Conservation (phyloP, 2,888 invertebrate genomes). For the Punctoribates punctum region DNA sequence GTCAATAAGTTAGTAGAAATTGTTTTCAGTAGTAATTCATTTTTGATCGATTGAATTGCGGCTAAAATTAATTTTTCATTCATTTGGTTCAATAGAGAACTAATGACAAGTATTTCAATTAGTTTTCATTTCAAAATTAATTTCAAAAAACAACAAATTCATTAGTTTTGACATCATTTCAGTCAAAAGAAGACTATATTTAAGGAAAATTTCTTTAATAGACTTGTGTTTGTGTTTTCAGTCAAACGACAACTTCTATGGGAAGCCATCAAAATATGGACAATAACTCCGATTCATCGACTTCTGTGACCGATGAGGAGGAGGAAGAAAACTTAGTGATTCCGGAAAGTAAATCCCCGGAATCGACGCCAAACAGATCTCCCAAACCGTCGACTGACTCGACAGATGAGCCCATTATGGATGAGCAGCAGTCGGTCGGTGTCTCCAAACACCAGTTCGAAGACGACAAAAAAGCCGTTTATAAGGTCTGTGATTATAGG, state of each 20-base stretch:
- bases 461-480: conserved; percentile 48
- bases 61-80: too few species aligned
- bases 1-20: too few species aligned
- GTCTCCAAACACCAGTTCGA: conserved; percentile 46
- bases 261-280: conserved; percentile 12
- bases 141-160: not conserved
- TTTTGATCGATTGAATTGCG: too few species aligned
- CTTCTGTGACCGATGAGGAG: conserved; percentile 33
- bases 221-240: not conserved
- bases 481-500: conserved; percentile 73
- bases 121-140: not conserved
- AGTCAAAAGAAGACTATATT: not conserved
- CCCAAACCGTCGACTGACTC: not conserved
- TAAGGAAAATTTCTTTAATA: not conserved
- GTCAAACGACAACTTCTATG: not conserved
- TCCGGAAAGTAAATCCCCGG: not conserved
- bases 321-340: conserved; percentile 27
- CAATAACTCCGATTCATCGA: conserved; percentile 28
- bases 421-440: conserved; percentile 19
- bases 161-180: not conserved
- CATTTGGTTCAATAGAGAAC: too few species aligned
- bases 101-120: not conserved
- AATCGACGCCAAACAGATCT: not conserved
- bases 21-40: too few species aligned
- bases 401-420: conserved; percentile 33